Evolutionary conservation across 2,888 invertebrate genomes (phyloP), one percentile per base, ranked within the genome.

Genomic region (Yponomeuta malinellus): DNA sequence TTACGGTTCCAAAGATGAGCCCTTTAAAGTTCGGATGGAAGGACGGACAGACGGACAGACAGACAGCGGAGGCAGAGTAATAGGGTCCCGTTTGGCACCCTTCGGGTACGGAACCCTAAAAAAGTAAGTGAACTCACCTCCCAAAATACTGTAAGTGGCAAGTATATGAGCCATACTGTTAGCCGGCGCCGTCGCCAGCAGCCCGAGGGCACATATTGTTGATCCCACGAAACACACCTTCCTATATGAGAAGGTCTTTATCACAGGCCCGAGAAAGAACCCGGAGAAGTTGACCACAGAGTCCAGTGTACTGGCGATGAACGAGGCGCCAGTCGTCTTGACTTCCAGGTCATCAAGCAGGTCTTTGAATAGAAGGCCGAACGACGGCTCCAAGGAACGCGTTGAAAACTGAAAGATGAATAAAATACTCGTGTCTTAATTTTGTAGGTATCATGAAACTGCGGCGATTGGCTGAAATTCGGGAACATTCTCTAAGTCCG

Each of bases 201-300:
- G 87, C 0, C 95, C 96, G 37, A 95, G 81, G 37, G 94, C 94
- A 76, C 95, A 95, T 78, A 96, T 93, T 70, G 93, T 79, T 0
- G 95, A 94, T 8, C 95, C 95, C 33, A 94, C 93, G 64, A 95
- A 81, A 76, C 95, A 95, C 69, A 95, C 95, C 85, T 95, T 95
- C 71, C 95, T 93, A 80, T 95, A 95, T 68, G 95, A 95, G 85
- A 95, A 95, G 78, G 95, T 94, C 87, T 95, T 95, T 75, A 96
- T 94, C 74, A 96, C 89, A n/a, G 95, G 96, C 10, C 95, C 96
- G 74, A 96, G 95, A 83, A 96, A 95, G 80, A 96, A 93, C 1
- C 96, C 96, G 71, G 96, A 96, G 87, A 96, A 96, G 81, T 96
- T 96, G 83, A 96, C 95, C 77, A 95, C 95, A 6, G 95, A 95